These are phyloP conservation scores for Caenorhabditis latens DNA, from an alignment of 1,140 invertebrate species.

Conservation along the genomic window DNA sequence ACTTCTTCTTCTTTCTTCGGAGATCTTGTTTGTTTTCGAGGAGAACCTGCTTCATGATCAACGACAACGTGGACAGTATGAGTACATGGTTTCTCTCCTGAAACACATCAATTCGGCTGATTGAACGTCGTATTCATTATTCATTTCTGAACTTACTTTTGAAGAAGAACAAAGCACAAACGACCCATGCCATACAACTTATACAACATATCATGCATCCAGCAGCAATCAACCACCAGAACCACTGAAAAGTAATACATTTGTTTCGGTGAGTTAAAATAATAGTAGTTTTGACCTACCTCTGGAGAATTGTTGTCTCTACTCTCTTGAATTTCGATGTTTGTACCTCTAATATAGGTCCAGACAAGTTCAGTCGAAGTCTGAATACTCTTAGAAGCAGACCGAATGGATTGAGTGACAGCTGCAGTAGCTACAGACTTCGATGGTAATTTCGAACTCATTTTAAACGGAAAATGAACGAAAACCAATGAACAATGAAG, in stretches of 20 bases:
- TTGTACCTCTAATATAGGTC: too few relatives aligned
- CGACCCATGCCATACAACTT: neutral
- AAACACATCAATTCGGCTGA: too few relatives aligned
- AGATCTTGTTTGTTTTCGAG: neutral
- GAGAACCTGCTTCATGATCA: neutral
- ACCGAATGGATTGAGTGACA: too few relatives aligned
- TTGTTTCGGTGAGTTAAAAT: neutral
- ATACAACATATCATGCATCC: neutral
- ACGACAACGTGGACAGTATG: neutral
- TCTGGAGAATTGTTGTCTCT: neutral
- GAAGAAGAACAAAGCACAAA: neutral
- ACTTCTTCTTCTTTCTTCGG: neutral
- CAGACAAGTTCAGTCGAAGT: too few relatives aligned
- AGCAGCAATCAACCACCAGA: neutral
- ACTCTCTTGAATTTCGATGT: too few relatives aligned
- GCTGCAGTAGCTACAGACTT: too few relatives aligned
- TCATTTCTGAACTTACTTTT: neutral
- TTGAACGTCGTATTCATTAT: too few relatives aligned
- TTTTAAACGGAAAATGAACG: too few relatives aligned
- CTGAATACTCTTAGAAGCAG: too few relatives aligned
- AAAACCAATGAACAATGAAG: too few relatives aligned
- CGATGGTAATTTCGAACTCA: too few relatives aligned
- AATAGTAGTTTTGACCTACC: neutral
- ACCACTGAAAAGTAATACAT: neutral
- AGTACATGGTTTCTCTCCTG: neutral